Conservation (phyloP, 2,797 vertebrate species). For the Emydoidea blandingii region DNA sequence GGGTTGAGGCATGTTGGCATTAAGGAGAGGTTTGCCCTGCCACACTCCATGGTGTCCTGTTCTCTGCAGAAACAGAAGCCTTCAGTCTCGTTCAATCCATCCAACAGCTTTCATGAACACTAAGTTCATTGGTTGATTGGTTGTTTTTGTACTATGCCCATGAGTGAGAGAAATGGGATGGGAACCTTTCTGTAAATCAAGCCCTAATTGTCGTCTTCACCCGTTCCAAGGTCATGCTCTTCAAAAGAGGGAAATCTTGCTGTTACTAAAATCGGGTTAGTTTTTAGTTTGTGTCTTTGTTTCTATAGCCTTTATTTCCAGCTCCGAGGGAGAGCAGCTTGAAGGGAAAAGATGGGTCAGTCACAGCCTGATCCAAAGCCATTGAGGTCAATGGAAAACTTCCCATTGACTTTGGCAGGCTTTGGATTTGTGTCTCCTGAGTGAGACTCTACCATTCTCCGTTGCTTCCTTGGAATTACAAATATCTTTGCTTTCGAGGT, state of each 20-base stretch:
- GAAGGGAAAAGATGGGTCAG: neutral
- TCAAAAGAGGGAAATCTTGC: neutral
- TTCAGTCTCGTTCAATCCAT: neutral
- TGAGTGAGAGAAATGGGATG: neutral
- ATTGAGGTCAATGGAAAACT: neutral
- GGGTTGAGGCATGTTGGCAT: neutral
- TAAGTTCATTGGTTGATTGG: neutral
- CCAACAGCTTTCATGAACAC: neutral
- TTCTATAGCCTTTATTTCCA: neutral
- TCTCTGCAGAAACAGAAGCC: neutral
- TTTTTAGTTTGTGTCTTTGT: neutral
- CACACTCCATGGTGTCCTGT: neutral
- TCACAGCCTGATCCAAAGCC: neutral
- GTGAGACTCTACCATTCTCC: neutral
- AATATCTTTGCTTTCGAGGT: neutral
- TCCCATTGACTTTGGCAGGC: neutral
- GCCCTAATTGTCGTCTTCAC: neutral
- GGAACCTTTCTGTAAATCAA: neutral
- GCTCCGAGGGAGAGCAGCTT: neutral
- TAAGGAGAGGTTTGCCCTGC: neutral
- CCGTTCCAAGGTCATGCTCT: neutral
- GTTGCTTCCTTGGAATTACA: neutral
- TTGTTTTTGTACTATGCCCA: neutral
- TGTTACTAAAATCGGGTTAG: neutral
- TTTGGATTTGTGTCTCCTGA: neutral